Percentiles rank a stretch among this genome's conserved stretches.
These are phyloP conservation scores for Yponomeuta sedellus DNA, from an alignment of 2,888 invertebrate species.

Conservation along the genomic window DNA sequence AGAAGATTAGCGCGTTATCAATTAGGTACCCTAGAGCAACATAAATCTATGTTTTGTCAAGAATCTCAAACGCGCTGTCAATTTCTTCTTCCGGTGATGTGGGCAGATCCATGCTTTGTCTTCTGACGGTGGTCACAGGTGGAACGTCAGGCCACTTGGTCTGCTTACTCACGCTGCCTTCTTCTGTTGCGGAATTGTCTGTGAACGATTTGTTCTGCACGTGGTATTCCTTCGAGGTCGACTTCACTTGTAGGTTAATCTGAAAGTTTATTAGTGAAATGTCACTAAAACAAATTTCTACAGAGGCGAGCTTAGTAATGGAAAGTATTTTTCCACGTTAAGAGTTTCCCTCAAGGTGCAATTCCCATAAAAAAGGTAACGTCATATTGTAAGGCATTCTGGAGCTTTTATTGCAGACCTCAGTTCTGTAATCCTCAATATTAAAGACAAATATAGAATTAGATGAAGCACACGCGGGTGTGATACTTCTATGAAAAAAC, in stretches of 20 bases:
- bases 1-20: neutral
- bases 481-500: too few species aligned
- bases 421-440: too few species aligned
- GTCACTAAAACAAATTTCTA: too few species aligned
- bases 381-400: too few species aligned
- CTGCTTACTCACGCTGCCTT: constrained; percentile 6
- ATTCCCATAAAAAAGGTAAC: too few species aligned
- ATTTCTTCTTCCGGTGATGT: constrained; percentile 61
- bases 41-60: constrained; percentile 48
- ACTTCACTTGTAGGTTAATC: constrained; percentile 42
- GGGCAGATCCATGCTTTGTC: constrained; percentile 24
- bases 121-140: constrained; percentile 6
- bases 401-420: too few species aligned
- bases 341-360: too few species aligned
- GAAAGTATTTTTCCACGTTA: neutral
- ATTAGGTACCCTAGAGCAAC: neutral
- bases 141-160: neutral
- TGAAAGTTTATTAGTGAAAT: too few species aligned
- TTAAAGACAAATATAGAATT: too few species aligned
- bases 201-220: constrained; percentile 30
- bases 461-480: too few species aligned
- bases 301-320: too few species aligned
- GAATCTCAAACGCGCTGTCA: constrained; percentile 59
- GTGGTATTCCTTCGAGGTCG: constrained; percentile 49
- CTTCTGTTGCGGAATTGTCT: constrained; percentile 12